These are phyloP conservation scores for Drosophila paracracens DNA, from an alignment of 2,888 invertebrate genomes.

Conservation along the genomic window DNA sequence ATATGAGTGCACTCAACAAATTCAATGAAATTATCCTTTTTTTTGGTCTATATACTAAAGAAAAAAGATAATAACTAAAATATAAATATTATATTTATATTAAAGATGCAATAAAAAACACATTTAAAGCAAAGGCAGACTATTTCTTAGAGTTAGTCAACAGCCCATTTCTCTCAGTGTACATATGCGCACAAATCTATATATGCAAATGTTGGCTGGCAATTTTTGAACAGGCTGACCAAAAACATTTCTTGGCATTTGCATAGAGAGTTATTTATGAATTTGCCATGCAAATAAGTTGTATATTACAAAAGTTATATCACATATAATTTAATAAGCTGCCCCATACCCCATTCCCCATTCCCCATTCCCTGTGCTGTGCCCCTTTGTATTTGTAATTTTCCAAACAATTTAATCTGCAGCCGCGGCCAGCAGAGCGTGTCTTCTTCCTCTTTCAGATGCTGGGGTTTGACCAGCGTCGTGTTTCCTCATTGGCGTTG, in stretches of 20 bases:
- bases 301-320: conserved; percentile 27
- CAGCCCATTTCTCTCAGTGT: not conserved
- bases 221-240: conserved; percentile 12
- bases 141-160: not conserved
- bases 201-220: conserved; percentile 10
- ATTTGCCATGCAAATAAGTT: conserved; percentile 56
- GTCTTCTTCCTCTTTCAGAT: not conserved
- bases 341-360: not conserved
- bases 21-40: not conserved
- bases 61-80: no score
- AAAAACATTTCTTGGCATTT: conserved; percentile 30
- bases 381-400: conserved; percentile 52
- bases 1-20: not conserved
- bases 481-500: conserved; percentile 51
- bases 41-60: no score
- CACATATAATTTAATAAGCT: conserved; percentile 18
- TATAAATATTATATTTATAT: no score
- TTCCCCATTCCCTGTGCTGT: no score
- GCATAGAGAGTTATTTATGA: conserved; percentile 55
- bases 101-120: not conserved
- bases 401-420: conserved; percentile 69
- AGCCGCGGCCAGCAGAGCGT: conserved; percentile 12
- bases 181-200: not conserved
- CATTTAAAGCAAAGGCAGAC: not conserved
- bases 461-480: conserved; percentile 1